Evolutionary conservation across 1,140 invertebrate genomes (phyloP).

Genomic region (Zaprionus vittiger): DNA sequence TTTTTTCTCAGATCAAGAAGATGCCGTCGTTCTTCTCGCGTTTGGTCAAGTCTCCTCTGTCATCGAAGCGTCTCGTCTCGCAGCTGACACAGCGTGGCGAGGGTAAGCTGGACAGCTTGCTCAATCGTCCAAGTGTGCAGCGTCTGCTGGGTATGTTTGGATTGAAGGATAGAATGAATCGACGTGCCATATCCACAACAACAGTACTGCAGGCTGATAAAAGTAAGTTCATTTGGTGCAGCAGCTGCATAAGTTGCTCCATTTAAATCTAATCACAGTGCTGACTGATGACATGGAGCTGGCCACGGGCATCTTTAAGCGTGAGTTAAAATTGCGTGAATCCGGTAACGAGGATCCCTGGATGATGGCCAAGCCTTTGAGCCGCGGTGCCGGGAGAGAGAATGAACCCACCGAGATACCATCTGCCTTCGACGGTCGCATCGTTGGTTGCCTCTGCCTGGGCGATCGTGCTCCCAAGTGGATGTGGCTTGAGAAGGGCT

Average conservation of each 20-base stretch:
- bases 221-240: conserved; percentile 40
- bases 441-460: conserved; percentile 97
- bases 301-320: conserved; percentile 95
- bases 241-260: neutral
- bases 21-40: conserved; percentile 70
- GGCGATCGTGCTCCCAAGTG: conserved; percentile 93
- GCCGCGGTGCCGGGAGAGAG: conserved; percentile 91
- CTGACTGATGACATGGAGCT: conserved; percentile 94
- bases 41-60: conserved; percentile 34
- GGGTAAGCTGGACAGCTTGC: conserved; percentile 39
- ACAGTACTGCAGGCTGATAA: conserved; percentile 35
- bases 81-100: conserved; percentile 57
- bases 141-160: conserved; percentile 20
- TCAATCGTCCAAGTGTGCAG: conserved; percentile 50
- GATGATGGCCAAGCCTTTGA: conserved; percentile 89
- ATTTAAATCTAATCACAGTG: conserved; percentile 24
- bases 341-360: conserved; percentile 96
- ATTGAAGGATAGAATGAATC: conserved; percentile 8
- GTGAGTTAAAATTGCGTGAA: conserved; percentile 91
- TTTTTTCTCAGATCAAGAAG: neutral
- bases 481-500: conserved; percentile 96
- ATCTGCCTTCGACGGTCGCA: conserved; percentile 92
- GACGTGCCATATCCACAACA: conserved; percentile 58
- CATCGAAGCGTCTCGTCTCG: conserved; percentile 68
- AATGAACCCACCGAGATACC: conserved; percentile 94